phyloP scores from a whole-genome alignment of 2,888 invertebrate species.

The Ormyrus thymus region DNA sequence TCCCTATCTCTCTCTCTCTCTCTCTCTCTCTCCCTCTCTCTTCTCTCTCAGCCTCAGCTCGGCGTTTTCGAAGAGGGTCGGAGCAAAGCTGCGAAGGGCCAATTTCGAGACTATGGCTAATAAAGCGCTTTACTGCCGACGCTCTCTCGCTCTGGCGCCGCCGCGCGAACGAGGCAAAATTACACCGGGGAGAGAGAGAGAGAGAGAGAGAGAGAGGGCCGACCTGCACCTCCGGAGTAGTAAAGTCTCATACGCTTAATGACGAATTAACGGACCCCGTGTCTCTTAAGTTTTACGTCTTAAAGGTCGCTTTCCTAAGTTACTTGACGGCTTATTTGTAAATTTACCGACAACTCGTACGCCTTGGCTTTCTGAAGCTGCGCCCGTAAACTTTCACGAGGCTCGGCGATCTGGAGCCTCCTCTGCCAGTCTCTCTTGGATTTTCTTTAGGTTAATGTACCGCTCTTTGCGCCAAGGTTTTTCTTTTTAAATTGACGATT shows the following conservation, averaged over 20 bases:
- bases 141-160: background rate
- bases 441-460: too few relatives aligned
- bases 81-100: slow-evolving; percentile 46
- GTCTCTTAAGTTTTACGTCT: slow-evolving; percentile 46
- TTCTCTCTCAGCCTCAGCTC: background rate
- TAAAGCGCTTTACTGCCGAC: slow-evolving; percentile 56
- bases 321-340: slow-evolving; percentile 49
- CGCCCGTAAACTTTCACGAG: too few relatives aligned
- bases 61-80: slow-evolving; percentile 3
- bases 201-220: too few relatives aligned
- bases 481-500: too few relatives aligned
- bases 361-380: too few relatives aligned
- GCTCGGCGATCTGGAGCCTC: too few relatives aligned
- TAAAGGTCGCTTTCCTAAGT: slow-evolving; percentile 31
- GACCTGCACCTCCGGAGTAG: slow-evolving; percentile 6
- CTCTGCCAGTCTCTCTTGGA: too few relatives aligned
- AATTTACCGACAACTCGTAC: slow-evolving; percentile 37
- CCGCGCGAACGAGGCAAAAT: slow-evolving; percentile 41
- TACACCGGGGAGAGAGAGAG: slow-evolving; percentile 14
- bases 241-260: slow-evolving; percentile 57
- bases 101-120: slow-evolving; percentile 57
- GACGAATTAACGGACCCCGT: slow-evolving; percentile 55
- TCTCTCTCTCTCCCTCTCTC: slow-evolving; percentile 5
- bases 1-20: background rate
- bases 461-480: too few relatives aligned